Conservation (phyloP, 1,140 invertebrate species). For the Eulimnadia texana region DNA sequence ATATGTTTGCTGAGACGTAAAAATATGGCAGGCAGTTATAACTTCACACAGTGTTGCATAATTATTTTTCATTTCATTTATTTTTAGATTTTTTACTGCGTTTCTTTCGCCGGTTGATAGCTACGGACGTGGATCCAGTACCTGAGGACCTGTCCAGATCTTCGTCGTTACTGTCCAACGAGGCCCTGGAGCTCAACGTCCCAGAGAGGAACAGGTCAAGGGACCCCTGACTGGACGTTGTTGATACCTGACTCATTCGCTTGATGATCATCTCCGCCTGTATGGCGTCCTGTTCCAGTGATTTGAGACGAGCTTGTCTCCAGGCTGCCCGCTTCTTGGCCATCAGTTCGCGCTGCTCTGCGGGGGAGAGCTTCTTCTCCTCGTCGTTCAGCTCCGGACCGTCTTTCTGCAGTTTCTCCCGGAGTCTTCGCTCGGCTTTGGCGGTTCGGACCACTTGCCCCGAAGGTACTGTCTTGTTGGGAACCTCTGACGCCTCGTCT, state of each 20-base stretch:
- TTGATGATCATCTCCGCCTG: slow-evolving; percentile 81
- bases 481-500: too few relatives aligned
- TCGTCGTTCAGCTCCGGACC: slow-evolving; percentile 30
- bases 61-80: background rate
- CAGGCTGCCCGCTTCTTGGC: slow-evolving; percentile 82
- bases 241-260: slow-evolving; percentile 61
- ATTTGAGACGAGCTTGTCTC: slow-evolving; percentile 74
- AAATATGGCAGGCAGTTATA: background rate
- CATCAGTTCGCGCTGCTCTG: slow-evolving; percentile 58
- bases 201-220: too few relatives aligned
- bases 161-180: background rate
- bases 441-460: slow-evolving; percentile 46
- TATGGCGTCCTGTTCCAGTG: slow-evolving; percentile 73
- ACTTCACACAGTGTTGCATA: background rate
- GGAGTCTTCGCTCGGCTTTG: slow-evolving; percentile 58
- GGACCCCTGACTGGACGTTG: background rate
- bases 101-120: background rate
- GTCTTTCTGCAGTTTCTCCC: slow-evolving; percentile 38
- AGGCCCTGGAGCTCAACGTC: background rate
- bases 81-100: background rate
- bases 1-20: too few relatives aligned
- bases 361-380: slow-evolving; percentile 47
- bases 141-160: background rate
- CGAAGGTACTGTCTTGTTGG: background rate
- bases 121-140: background rate